Percentiles rank a stretch among this genome's conserved stretches.
Conservation (phyloP, 2,888 invertebrate species). For the Melanotus villosus region DNA sequence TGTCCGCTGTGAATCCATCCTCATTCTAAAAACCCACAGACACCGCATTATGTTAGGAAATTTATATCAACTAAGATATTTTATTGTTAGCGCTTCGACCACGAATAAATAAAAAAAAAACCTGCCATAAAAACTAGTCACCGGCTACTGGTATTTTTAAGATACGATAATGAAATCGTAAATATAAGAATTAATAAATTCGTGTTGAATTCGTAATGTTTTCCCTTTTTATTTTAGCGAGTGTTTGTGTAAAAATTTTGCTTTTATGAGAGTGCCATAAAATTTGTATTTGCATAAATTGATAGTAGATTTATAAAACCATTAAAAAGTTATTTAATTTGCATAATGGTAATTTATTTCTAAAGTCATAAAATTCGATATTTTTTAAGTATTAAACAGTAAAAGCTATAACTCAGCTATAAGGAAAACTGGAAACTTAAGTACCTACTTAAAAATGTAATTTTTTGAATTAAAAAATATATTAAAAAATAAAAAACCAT, state of each 20-base stretch:
- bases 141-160: conserved; percentile 10
- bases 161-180: not conserved
- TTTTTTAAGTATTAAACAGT: too few relatives aligned
- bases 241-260: not conserved
- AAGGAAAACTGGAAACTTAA: too few relatives aligned
- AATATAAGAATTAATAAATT: conserved; percentile 3
- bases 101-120: too few relatives aligned
- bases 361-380: too few relatives aligned
- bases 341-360: too few relatives aligned
- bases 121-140: not conserved
- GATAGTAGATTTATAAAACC: conserved; percentile 2
- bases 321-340: not conserved
- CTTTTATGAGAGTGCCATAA: conserved; percentile 10
- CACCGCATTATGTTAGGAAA: not conserved
- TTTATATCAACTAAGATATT: conserved; percentile 14
- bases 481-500: too few relatives aligned
- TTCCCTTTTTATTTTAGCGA: not conserved
- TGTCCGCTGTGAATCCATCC: conserved; percentile 6
- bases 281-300: conserved; percentile 6
- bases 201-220: not conserved
- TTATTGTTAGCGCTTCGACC: conserved; percentile 7
- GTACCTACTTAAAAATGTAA: too few relatives aligned
- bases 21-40: not conserved
- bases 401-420: too few relatives aligned
- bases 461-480: too few relatives aligned